Evolutionary conservation across 2,113 vertebrate genomes (phyloP).

Genomic region (Tetrao urogallus): DNA sequence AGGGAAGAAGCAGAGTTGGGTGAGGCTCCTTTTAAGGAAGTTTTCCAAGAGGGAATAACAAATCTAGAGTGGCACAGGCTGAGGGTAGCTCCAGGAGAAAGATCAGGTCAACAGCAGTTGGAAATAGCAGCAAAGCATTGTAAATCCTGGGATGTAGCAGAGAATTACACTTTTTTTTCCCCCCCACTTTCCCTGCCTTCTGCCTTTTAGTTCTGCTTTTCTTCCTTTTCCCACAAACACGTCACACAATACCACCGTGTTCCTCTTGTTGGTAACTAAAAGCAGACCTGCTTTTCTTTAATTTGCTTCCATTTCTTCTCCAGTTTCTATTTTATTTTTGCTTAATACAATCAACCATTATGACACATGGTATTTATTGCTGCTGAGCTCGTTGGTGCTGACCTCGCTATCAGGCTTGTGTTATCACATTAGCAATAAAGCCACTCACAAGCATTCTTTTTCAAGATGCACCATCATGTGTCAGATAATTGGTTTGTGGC

Average conservation of each 20-base stretch:
- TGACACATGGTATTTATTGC: not conserved
- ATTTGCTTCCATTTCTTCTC: not conserved
- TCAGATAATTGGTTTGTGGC: not conserved
- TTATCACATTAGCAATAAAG: not conserved
- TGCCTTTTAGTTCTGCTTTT: not conserved
- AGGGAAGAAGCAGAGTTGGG: not conserved
- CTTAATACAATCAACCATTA: not conserved
- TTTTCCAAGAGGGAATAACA: not conserved
- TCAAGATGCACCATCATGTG: fast-evolving
- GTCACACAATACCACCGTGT: not conserved
- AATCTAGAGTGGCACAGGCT: not conserved
- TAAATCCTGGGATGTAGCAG: not conserved
- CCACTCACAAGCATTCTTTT: not conserved
- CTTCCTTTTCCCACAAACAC: not conserved
- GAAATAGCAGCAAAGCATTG: not conserved
- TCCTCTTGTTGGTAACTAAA: fast-evolving
- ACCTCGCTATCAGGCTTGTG: not conserved
- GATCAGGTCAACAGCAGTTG: not conserved
- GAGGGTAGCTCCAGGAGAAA: not conserved
- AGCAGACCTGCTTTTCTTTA: not conserved
- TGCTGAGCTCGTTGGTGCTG: not conserved
- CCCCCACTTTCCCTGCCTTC: not conserved
- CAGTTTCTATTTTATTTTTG: not conserved
- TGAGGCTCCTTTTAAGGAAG: not conserved
- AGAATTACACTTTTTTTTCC: not conserved